These are phyloP conservation scores for Eubasilissa splendida DNA, from an alignment of 2,888 invertebrate species.

Conservation along the genomic window DNA sequence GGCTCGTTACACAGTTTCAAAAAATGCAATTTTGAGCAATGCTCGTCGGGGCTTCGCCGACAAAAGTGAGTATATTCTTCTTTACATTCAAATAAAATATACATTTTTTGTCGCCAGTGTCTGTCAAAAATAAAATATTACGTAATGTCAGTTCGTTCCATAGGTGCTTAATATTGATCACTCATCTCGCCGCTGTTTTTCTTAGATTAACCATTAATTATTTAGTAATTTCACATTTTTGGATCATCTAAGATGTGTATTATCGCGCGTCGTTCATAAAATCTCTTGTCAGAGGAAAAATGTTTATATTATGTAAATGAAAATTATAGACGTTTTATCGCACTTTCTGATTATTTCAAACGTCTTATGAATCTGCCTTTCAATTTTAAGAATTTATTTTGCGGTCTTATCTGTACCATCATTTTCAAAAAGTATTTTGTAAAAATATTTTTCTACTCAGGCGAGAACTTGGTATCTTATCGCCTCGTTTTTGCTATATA, in stretches of 20 bases:
- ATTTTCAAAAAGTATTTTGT: too few relatives aligned
- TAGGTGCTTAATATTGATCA: conserved; percentile 46
- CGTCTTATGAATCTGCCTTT: too few relatives aligned
- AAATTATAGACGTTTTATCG: not conserved
- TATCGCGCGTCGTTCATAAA: not conserved
- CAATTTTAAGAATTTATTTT: too few relatives aligned
- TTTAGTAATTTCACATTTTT: conserved; percentile 5
- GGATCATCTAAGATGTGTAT: not conserved
- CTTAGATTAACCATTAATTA: not conserved
- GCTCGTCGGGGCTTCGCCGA: conserved; percentile 75
- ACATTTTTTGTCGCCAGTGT: conserved; percentile 50
- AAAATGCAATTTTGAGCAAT: conserved; percentile 76
- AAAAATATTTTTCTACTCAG: too few relatives aligned
- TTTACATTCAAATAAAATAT: conserved; percentile 59
- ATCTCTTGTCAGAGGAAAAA: not conserved
- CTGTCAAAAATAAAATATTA: conserved; percentile 67
- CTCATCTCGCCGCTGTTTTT: conserved; percentile 10
- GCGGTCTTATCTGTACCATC: too few relatives aligned
- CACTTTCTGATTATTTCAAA: too few relatives aligned
- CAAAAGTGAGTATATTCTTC: conserved; percentile 75
- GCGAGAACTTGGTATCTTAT: too few relatives aligned
- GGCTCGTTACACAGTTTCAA: conserved; percentile 76
- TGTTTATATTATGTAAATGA: conserved; percentile 33
- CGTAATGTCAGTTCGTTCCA: conserved; percentile 68
- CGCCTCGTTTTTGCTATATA: too few relatives aligned